These are phyloP conservation scores for Calliphora vicina DNA, from an alignment of 1,140 invertebrate species.

Conservation along the genomic window DNA sequence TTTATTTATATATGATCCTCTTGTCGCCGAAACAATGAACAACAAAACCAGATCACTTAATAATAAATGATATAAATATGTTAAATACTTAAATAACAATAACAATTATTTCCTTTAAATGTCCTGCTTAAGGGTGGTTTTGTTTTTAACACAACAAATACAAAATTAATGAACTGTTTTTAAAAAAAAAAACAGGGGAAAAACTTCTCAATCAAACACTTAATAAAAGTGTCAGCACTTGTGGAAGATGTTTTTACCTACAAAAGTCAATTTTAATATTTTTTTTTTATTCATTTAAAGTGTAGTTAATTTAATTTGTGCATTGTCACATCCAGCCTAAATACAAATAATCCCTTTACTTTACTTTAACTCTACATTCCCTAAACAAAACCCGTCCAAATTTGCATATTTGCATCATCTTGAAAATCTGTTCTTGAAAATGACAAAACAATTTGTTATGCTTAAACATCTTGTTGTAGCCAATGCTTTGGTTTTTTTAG, in stretches of 20 bases:
- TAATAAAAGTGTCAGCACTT: conserved; percentile 28
- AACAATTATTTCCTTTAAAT: conserved; percentile 29
- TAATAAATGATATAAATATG: conserved; percentile 29
- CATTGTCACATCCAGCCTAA: not conserved
- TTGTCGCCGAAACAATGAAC: not conserved
- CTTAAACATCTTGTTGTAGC: conserved; percentile 20
- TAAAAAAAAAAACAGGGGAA: not conserved
- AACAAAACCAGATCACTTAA: conserved; percentile 29
- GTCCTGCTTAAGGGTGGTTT: not conserved
- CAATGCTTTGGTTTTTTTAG: not conserved
- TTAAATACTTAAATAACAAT: conserved; percentile 24
- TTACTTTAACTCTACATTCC: too few species aligned
- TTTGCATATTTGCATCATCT: conserved; percentile 23
- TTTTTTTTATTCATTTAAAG: conserved; percentile 4
- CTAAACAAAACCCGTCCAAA: conserved; percentile 14
- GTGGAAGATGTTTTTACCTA: not conserved
- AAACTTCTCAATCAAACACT: not conserved
- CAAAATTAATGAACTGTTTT: not conserved
- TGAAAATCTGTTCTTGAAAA: conserved; percentile 14
- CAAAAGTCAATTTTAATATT: not conserved
- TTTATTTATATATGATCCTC: not conserved
- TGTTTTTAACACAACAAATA: not conserved
- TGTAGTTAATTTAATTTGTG: conserved; percentile 27
- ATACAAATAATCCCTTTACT: not conserved
- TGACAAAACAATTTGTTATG: conserved; percentile 34